These are phyloP conservation scores for Metridium senile DNA, from an alignment of 92 coral and sea anemone species.

Conservation along the genomic window DNA sequence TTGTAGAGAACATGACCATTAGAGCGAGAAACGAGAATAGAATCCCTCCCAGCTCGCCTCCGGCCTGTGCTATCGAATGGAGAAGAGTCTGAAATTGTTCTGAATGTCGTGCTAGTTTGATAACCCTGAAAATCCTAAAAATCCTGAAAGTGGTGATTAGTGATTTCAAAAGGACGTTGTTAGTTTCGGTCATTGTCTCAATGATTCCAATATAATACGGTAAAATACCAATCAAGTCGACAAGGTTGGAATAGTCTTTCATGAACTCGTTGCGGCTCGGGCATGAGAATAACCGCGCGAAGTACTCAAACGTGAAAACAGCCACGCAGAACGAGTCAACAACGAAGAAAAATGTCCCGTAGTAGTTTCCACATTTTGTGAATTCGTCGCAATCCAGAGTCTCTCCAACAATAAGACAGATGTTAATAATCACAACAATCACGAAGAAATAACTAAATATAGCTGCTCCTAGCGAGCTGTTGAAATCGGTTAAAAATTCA, in stretches of 20 bases:
- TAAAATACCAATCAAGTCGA: conserved; percentile 75
- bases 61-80: conserved; percentile 64
- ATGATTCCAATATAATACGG: conserved; percentile 72
- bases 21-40: conserved; percentile 77
- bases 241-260: conserved; percentile 60
- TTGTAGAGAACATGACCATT: conserved; percentile 72
- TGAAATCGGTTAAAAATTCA: conserved; percentile 69
- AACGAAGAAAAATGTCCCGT: conserved; percentile 39
- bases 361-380: conserved; percentile 39
- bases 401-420: conserved; percentile 73
- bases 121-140: conserved; percentile 73
- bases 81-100: conserved; percentile 66
- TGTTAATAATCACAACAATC: conserved; percentile 70
- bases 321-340: conserved; percentile 82
- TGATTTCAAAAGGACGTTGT: conserved; percentile 41
- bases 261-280: conserved; percentile 61
- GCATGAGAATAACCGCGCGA: conserved; percentile 68
- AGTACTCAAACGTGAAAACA: conserved; percentile 73
- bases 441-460: conserved; percentile 68
- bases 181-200: conserved; percentile 41
- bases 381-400: conserved; percentile 51
- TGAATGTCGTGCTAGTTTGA: conserved; percentile 81
- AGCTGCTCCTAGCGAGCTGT: conserved; percentile 60
- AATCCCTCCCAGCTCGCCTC: conserved; percentile 82
- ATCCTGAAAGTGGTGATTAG: conserved; percentile 66